Base-by-base conservation (phyloP, 2,888 invertebrate species). In the Xestoiulus laeticollis region DNA sequence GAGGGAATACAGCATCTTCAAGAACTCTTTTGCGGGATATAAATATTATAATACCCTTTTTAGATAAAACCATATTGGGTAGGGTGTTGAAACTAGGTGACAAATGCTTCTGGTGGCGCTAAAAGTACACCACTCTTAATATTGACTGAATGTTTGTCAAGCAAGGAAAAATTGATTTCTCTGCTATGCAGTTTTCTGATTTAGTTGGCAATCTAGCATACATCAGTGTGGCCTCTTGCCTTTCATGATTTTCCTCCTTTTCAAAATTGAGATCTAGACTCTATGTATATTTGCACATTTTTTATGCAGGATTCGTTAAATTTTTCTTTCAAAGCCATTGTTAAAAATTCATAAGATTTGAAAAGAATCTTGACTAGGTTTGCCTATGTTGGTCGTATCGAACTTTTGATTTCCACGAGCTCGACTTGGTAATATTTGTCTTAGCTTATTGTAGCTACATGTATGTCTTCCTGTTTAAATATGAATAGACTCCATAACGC, bases 251-350 rank as follows among this genome's bases (percentile, higher is more conserved):
- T n/a, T n/a, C 59, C n/a, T 59, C 22, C n/a, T 6, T 22, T 22
- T 22, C 22, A 59, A 22, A 59, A n/a, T n/a, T 59, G 59, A 59
- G 59, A 22, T 22, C 1, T 59, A 59, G n/a, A 22, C 38, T 38
- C n/a, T 22, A 5, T 4, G n/a, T 59, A 22, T 59, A 59, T 59
- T 59, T 59, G 59, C 59, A 8, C 59, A 59, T 59, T 59, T 59
- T 59, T n/a, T 59, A 59, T 59, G 59, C 59, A 59, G 59, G 59
- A 59, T 22, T 59, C 59, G 22, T 59, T 59, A 59, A 59, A 59
- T 59, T 59, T 59, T n/a, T n/a, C 59, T 22, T 59, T 59, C 59
- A n/a, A 59, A 59, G 59, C 3, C 59, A n/a, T 22, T 59, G 59
- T 59, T 59, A 59, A 59, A 59, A 59, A 59, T 59, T 59, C 22